A percentile compares a stretch with the other conserved stretches of the same genome.
These are phyloP conservation scores for Nyctalus aviator DNA, from an alignment of 2,797 vertebrate genomes.

Conservation along the genomic window DNA sequence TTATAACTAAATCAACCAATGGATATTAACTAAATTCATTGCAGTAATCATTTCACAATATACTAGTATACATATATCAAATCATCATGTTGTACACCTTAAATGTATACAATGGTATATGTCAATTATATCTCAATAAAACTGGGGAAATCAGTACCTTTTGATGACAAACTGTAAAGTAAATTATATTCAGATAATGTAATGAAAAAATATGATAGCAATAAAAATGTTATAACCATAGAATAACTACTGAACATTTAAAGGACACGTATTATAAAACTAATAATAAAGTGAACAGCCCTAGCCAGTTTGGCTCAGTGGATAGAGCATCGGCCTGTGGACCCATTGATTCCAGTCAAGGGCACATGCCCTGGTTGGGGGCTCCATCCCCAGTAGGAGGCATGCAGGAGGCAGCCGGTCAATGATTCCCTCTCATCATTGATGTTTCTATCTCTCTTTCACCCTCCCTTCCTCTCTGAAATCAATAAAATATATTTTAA, in stretches of 20 bases:
- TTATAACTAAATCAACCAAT: neutral
- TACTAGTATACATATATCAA: neutral
- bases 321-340: too few relatives aligned
- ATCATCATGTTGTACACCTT: neutral
- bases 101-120: slow-evolving; percentile 8
- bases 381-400: too few relatives aligned
- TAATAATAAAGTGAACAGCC: neutral
- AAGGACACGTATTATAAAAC: neutral
- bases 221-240: slow-evolving; percentile 8
- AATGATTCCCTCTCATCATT: too few relatives aligned
- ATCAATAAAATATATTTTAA: too few relatives aligned
- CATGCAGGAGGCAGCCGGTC: too few relatives aligned
- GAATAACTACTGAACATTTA: slow-evolving; percentile 4
- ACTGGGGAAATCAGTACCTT: neutral
- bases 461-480: too few relatives aligned
- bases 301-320: too few relatives aligned
- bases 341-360: too few relatives aligned
- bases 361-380: too few relatives aligned
- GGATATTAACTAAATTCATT: neutral
- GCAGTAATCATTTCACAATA: neutral
- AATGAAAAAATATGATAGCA: neutral
- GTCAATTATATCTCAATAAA: neutral
- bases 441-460: too few relatives aligned
- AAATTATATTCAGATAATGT: neutral
- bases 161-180: neutral